Conservation (phyloP, 2,113 vertebrate genomes). For the Lepisosteus oculatus region DNA sequence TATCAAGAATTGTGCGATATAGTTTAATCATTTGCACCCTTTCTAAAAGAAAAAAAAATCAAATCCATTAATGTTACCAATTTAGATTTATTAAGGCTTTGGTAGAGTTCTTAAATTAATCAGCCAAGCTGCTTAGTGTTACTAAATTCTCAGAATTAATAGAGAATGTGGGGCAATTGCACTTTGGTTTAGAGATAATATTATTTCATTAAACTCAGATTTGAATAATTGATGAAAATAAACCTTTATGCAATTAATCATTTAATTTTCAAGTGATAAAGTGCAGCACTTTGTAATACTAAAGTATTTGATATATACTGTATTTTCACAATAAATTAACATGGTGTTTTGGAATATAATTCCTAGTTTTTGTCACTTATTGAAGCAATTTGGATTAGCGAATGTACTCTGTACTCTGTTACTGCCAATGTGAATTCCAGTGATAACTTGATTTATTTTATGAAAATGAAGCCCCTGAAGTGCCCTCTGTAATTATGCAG, state of each 20-base stretch:
- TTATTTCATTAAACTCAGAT: conserved; percentile 14
- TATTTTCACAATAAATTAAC: conserved; percentile 5
- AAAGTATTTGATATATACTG: not conserved
- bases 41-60: conserved; percentile 6
- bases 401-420: not conserved
- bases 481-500: too few relatives aligned
- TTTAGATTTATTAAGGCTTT: conserved; percentile 18
- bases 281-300: not conserved
- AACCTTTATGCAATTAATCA: conserved; percentile 10
- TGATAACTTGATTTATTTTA: not conserved
- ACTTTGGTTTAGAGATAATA: conserved; percentile 10
- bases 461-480: too few relatives aligned
- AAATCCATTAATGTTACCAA: conserved; percentile 18
- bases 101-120: conserved; percentile 15
- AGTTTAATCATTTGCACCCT: conserved; percentile 13
- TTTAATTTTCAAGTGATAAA: conserved; percentile 18
- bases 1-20: conserved; percentile 10
- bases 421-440: not conserved
- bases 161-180: conserved; percentile 19
- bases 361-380: not conserved
- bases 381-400: conserved; percentile 2
- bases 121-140: conserved; percentile 13
- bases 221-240: conserved; percentile 11
- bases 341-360: not conserved
- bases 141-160: conserved; percentile 5